A percentile compares a stretch with the other conserved stretches of the same genome.
phyloP scores from a whole-genome alignment of 2,888 invertebrate genomes.

The Caenorhabditis imperialis region DNA sequence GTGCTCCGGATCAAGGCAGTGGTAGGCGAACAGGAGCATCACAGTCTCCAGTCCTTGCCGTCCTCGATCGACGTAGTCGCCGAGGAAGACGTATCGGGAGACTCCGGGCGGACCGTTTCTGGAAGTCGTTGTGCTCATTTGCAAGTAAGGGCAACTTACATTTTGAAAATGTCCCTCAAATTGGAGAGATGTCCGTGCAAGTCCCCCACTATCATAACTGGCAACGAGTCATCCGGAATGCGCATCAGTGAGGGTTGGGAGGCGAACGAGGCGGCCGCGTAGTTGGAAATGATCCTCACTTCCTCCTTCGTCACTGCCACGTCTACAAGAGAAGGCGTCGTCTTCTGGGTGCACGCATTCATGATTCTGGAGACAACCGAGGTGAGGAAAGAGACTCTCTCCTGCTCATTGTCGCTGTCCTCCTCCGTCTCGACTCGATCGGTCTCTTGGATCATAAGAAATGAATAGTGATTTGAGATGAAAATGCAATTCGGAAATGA shows the following conservation, averaged over 20 bases:
- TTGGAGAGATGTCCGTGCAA: conserved; percentile 73
- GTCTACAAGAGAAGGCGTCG: conserved; percentile 38
- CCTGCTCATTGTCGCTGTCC: conserved; percentile 31
- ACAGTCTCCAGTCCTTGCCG: conserved; percentile 58
- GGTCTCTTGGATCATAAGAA: conserved; percentile 32
- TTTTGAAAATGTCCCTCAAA: conserved; percentile 62
- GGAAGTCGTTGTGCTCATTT: too few species aligned
- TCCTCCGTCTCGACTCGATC: conserved; percentile 34
- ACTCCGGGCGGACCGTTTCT: conserved; percentile 39
- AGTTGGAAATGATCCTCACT: conserved; percentile 58
- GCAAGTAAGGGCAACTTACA: conserved; percentile 52
- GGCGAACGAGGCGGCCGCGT: conserved; percentile 59
- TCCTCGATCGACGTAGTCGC: conserved; percentile 66
- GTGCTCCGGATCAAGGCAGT: conserved; percentile 65
- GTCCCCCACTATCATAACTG: conserved; percentile 69
- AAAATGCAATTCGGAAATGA: too few species aligned
- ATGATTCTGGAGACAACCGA: conserved; percentile 28
- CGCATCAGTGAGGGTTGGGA: conserved; percentile 58
- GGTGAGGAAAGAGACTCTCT: conserved; percentile 22
- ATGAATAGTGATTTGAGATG: too few species aligned
- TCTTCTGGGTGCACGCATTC: conserved; percentile 36
- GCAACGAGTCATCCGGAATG: conserved; percentile 52
- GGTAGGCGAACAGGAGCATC: conserved; percentile 49
- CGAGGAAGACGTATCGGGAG: conserved; percentile 58
- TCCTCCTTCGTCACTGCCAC: conserved; percentile 59